Percentiles rank a stretch among this genome's conserved stretches.
Evolutionary conservation across 35 echinoderm and acorn worm species (phyloP).

Genomic region (Patiria miniata): DNA sequence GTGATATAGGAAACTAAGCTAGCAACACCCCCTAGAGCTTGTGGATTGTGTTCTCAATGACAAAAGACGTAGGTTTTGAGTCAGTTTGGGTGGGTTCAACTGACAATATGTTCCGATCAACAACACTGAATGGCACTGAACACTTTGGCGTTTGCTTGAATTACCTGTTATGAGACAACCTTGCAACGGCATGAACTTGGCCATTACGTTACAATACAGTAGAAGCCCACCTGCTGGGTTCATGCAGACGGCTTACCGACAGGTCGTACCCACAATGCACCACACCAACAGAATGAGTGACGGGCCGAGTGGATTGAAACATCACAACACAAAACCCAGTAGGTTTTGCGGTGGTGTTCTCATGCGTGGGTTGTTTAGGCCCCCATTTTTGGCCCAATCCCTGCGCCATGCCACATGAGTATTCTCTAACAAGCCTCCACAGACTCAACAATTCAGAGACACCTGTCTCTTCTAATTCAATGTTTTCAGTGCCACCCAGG

Average conservation of each 20-base stretch:
- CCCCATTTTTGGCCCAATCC: too few species aligned
- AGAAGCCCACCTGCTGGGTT: not conserved
- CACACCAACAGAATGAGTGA: not conserved
- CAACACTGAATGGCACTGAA: too few species aligned
- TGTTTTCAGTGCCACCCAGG: slow-evolving; percentile 4
- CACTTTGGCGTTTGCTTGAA: too few species aligned
- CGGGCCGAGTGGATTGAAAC: not conserved
- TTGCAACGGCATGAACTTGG: not conserved
- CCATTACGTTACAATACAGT: not conserved
- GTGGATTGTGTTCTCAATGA: too few species aligned
- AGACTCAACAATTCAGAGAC: not conserved
- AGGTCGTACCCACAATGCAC: not conserved
- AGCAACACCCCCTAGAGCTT: too few species aligned
- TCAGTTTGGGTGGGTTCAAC: too few species aligned
- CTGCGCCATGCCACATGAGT: not conserved
- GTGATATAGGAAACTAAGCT: too few species aligned
- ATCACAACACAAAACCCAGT: slow-evolving; percentile 10
- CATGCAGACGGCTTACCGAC: not conserved
- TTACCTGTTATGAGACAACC: not conserved
- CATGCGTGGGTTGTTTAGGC: slow-evolving; percentile 2
- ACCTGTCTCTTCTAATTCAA: not conserved
- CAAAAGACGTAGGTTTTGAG: too few species aligned
- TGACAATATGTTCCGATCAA: too few species aligned
- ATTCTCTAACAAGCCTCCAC: slow-evolving; percentile 15
- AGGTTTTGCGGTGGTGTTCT: not conserved